phyloP scores from a whole-genome alignment of 2,113 vertebrate species.

The Hemibagrus wyckioides region DNA sequence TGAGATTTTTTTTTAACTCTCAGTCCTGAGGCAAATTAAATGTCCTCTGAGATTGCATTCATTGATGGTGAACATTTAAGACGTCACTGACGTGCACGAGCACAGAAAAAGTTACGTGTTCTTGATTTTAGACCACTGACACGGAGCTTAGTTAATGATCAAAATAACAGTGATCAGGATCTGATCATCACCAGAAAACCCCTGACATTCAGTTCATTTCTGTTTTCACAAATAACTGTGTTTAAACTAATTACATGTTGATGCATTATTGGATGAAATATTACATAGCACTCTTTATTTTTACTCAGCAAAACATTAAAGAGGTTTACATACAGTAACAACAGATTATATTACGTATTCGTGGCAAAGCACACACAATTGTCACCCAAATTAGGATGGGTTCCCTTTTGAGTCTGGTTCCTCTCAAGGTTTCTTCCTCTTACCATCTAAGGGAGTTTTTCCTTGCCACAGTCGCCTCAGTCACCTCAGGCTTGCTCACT shows the following conservation, averaged over 20 bases:
- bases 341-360: neutral
- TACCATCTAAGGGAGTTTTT: no score
- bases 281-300: neutral
- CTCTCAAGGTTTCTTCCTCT: no score
- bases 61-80: neutral
- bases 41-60: neutral
- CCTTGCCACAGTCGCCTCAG: no score
- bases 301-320: neutral
- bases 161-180: neutral
- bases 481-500: no score
- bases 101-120: no score
- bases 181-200: neutral
- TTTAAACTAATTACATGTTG: neutral
- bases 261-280: neutral
- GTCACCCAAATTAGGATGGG: no score
- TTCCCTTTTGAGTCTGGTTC: no score
- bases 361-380: no score
- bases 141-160: neutral
- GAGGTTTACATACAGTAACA: neutral
- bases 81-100: no score
- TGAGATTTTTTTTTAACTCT: neutral
- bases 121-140: neutral
- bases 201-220: neutral
- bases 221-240: neutral
- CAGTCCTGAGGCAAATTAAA: neutral